phyloP scores from a whole-genome alignment of 2,113 vertebrate species.

The Aphyosemion australe region DNA sequence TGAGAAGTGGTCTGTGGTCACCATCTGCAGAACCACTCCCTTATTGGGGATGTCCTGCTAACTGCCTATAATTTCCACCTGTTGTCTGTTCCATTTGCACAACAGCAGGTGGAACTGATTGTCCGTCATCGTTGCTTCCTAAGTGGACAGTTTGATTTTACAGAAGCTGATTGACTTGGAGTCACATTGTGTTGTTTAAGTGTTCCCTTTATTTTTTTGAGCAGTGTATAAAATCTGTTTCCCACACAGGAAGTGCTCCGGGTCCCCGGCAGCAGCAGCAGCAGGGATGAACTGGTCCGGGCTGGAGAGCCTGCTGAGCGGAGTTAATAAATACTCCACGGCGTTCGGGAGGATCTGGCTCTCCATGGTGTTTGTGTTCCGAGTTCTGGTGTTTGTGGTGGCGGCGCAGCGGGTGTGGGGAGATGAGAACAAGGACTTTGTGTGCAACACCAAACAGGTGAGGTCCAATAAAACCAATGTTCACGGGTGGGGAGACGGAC shows the following conservation, averaged over 20 bases:
- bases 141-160: too few species aligned
- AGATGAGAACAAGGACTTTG: conserved; percentile 91
- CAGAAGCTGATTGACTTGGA: too few species aligned
- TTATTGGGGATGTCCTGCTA: too few species aligned
- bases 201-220: too few species aligned
- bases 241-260: not conserved
- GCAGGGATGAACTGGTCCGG: conserved; percentile 86
- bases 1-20: too few species aligned
- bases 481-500: too few species aligned
- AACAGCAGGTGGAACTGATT: too few species aligned
- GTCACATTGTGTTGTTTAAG: too few species aligned
- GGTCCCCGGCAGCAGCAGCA: conserved; percentile 10
- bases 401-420: conserved; percentile 93
- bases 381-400: conserved; percentile 92
- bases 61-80: too few species aligned
- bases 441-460: conserved; percentile 89
- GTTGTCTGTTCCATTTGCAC: too few species aligned
- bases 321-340: conserved; percentile 94
- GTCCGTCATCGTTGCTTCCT: too few species aligned
- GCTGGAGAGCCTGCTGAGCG: conserved; percentile 84
- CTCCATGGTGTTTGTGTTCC: conserved; percentile 92
- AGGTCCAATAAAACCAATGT: not conserved
- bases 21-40: too few species aligned
- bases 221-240: not conserved
- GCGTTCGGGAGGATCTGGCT: conserved; percentile 94